Evolutionary conservation across 1,140 invertebrate species (phyloP).

Genomic region (Grapholita molesta): DNA sequence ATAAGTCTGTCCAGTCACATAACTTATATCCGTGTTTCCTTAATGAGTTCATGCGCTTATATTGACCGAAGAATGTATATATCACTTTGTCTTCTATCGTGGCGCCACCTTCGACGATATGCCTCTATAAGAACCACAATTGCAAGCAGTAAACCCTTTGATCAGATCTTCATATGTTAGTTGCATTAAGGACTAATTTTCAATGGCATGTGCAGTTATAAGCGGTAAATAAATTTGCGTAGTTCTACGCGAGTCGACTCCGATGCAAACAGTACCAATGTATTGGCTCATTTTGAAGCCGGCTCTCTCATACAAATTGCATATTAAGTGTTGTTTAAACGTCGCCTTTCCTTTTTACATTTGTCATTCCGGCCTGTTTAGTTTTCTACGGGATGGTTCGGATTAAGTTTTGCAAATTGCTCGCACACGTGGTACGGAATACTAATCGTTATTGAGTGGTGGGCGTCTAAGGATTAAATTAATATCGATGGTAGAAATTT

Average conservation of each 20-base stretch:
- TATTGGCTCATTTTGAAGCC: conserved; percentile 53
- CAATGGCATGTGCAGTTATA: not conserved
- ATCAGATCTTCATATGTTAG: not conserved
- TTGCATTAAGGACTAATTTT: not conserved
- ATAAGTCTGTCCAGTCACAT: conserved; percentile 8
- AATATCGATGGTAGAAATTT: not conserved
- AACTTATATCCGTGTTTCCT: conserved; percentile 13
- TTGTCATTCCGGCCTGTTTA: conserved; percentile 47
- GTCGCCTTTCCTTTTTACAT: conserved; percentile 62
- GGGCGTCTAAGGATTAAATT: not conserved
- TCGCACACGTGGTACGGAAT: conserved; percentile 33
- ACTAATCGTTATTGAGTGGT: not conserved
- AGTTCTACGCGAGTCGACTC: conserved; percentile 47
- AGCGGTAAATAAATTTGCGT: not conserved
- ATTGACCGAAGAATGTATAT: conserved; percentile 7
- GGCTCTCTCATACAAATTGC: conserved; percentile 58
- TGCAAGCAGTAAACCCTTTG: not conserved
- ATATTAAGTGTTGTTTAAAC: conserved; percentile 47
- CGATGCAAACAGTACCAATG: conserved; percentile 36
- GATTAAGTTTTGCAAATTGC: conserved; percentile 53
- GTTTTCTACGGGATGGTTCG: conserved; percentile 55
- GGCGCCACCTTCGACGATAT: conserved; percentile 18
- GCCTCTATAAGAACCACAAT: not conserved
- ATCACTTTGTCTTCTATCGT: conserved; percentile 13
- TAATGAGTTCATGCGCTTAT: not conserved